Conservation (phyloP, 2,888 invertebrate species). For the Caenorhabditis sp. region DNA sequence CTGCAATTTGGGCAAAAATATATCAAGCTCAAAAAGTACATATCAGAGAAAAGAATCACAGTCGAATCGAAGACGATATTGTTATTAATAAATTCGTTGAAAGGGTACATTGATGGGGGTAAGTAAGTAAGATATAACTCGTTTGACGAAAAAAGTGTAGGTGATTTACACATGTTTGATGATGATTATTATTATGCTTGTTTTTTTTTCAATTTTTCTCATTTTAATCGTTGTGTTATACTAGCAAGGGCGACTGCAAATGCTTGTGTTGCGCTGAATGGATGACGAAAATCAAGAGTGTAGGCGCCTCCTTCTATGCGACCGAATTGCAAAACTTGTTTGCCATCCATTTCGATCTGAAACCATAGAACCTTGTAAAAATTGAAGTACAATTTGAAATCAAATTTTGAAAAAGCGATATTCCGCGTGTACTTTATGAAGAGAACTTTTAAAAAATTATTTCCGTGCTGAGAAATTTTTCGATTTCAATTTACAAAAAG, state of each 20-base stretch:
- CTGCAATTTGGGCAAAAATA: background rate
- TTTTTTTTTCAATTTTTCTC: background rate
- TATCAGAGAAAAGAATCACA: background rate
- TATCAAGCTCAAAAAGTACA: background rate
- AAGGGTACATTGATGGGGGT: background rate
- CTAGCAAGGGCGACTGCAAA: conserved; percentile 97
- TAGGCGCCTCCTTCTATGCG: conserved; percentile 97
- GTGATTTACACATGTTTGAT: background rate
- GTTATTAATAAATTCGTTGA: background rate
- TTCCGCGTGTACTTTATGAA: too few relatives aligned
- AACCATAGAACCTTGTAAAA: conserved; percentile 11
- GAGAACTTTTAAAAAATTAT: too few relatives aligned
- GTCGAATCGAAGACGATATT: background rate
- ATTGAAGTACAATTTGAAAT: background rate
- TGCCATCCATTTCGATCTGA: conserved; percentile 47
- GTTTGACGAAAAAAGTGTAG: background rate
- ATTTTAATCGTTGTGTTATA: conserved; percentile 92
- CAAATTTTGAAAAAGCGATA: too few relatives aligned
- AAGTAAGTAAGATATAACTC: background rate
- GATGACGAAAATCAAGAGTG: conserved; percentile 92
- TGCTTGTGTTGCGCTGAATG: conserved; percentile 96
- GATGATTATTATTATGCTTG: background rate
- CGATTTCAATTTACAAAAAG: too few relatives aligned
- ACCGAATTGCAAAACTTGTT: conserved; percentile 97
- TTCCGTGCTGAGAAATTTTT: too few relatives aligned